These are phyloP conservation scores for Hydrophis major DNA, from an alignment of 2,797 vertebrate species.

Conservation along the genomic window DNA sequence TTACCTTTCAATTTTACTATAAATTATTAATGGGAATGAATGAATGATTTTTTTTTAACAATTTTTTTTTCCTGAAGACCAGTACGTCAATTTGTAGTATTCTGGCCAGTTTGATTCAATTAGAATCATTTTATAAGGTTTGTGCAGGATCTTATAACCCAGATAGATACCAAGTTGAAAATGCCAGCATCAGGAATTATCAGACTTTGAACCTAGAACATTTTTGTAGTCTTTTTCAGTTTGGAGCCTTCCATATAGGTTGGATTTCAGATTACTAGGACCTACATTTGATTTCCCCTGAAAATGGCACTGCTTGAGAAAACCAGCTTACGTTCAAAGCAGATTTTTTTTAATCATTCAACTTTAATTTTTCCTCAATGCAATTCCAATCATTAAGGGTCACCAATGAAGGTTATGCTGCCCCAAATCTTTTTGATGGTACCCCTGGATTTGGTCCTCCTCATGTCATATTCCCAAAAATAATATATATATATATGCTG, in stretches of 20 bases:
- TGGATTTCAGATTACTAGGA: neutral
- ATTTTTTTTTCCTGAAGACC: neutral
- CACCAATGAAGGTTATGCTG: neutral
- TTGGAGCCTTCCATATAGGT: neutral
- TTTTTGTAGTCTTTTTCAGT: neutral
- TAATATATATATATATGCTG: neutral
- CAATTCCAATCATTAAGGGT: neutral
- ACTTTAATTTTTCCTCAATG: neutral
- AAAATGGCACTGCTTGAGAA: neutral
- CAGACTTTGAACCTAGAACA: neutral
- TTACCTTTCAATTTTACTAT: neutral
- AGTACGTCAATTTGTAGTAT: neutral
- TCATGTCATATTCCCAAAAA: neutral
- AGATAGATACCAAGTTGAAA: neutral
- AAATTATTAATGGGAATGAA: neutral
- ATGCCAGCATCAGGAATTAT: neutral
- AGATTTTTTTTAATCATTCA: neutral
- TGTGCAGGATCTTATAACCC: neutral
- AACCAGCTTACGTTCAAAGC: neutral
- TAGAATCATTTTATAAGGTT: neutral
- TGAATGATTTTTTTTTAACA: neutral
- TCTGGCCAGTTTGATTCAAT: neutral
- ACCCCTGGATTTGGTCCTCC: neutral
- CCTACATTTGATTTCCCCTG: neutral
- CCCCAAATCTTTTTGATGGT: neutral